Evolutionary conservation across 2,888 invertebrate genomes (phyloP).

Genomic region (Lycocerus yunnanus): DNA sequence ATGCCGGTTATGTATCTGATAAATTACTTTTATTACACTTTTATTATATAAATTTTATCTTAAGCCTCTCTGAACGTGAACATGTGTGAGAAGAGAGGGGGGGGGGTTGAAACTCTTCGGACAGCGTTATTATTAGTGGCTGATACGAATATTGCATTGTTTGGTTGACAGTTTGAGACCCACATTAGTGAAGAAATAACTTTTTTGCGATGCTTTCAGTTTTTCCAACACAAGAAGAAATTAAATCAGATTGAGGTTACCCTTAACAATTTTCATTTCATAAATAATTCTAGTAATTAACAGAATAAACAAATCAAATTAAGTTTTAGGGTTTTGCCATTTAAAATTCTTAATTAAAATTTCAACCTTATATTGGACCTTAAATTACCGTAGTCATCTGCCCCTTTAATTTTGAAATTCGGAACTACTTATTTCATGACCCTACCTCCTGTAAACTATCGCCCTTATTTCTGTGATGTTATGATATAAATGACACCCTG

Average conservation of each 20-base stretch:
- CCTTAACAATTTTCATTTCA: not conserved
- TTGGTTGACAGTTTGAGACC: not conserved
- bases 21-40: too few species aligned
- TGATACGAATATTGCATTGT: too few species aligned
- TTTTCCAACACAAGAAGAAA: not conserved
- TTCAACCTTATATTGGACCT: conserved; percentile 1
- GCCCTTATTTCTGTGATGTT: not conserved
- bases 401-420: conserved; percentile 1
- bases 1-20: too few species aligned
- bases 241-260: not conserved
- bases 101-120: too few species aligned
- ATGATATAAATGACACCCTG: not conserved
- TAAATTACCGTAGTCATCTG: not conserved
- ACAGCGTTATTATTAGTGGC: too few species aligned
- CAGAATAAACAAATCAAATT: conserved; percentile 1
- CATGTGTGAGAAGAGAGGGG: too few species aligned
- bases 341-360: conserved; percentile 2
- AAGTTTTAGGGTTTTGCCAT: conserved; percentile 5
- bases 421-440: not conserved
- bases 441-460: not conserved
- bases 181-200: not conserved
- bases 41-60: too few species aligned
- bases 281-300: not conserved
- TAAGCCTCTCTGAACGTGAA: too few species aligned
- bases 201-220: not conserved